These are phyloP conservation scores for Phymatocera aterrima DNA, from an alignment of 2,888 invertebrate genomes.

Conservation along the genomic window DNA sequence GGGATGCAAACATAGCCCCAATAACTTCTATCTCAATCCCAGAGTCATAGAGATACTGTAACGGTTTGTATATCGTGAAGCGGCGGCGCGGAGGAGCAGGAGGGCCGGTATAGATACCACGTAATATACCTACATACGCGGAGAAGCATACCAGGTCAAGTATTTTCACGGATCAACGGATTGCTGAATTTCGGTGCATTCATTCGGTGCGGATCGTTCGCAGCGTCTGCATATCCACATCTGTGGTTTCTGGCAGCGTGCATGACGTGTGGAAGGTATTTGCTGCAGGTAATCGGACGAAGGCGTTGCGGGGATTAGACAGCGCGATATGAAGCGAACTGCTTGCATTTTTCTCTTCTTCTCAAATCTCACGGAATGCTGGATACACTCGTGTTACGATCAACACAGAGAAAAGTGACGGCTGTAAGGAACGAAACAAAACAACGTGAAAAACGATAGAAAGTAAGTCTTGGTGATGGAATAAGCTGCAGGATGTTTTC, in stretches of 20 bases:
- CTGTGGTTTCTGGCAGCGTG: neutral
- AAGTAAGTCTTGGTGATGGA: neutral
- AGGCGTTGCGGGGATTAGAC: neutral
- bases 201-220: neutral
- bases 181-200: constrained; percentile 36
- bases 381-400: no score
- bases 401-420: no score
- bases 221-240: constrained; percentile 33
- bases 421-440: neutral
- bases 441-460: neutral
- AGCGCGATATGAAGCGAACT: neutral
- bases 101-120: neutral
- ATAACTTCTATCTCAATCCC: neutral
- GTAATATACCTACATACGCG: neutral
- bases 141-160: constrained; percentile 11
- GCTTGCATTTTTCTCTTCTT: no score
- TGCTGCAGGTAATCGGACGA: neutral
- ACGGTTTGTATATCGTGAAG: constrained; percentile 1
- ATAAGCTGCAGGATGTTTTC: constrained; percentile 5
- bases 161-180: constrained; percentile 35
- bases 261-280: neutral
- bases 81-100: no score
- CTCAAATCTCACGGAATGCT: no score
- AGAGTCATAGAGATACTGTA: constrained; percentile 14
- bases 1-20: neutral